Percentiles rank a stretch among this genome's conserved stretches.
These are phyloP conservation scores for Pangasianodon gigas DNA, from an alignment of 2,113 vertebrate species.

Conservation along the genomic window DNA sequence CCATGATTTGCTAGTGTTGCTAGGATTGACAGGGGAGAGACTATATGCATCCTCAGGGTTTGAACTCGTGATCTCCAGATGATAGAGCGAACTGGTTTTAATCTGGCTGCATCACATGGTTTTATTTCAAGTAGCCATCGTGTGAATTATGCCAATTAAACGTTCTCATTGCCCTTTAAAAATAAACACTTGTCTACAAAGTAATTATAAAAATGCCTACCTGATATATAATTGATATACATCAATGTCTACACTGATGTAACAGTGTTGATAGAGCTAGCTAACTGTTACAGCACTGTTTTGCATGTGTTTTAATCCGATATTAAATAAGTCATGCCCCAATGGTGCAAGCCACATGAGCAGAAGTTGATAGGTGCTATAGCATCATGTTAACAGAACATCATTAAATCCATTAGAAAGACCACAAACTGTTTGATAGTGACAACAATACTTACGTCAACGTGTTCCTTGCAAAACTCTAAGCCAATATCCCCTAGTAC, in stretches of 20 bases:
- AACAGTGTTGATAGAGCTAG: neutral
- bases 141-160: neutral
- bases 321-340: neutral
- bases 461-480: slow-evolving; percentile 97
- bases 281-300: neutral
- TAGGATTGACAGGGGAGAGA: neutral
- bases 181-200: neutral
- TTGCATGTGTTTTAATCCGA: neutral
- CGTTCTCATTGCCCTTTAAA: neutral
- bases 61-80: neutral
- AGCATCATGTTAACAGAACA: neutral
- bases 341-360: neutral
- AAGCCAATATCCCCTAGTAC: slow-evolving; percentile 98
- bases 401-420: neutral
- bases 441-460: slow-evolving; percentile 83
- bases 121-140: neutral
- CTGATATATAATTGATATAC: neutral
- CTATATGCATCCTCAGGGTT: neutral
- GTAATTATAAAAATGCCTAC: neutral
- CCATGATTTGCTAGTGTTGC: neutral
- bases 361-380: neutral
- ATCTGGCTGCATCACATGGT: neutral
- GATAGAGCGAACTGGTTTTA: neutral
- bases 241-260: neutral
- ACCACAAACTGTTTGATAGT: neutral